Evolutionary conservation across 2,113 vertebrate genomes (phyloP), one percentile per base, ranked within the genome.

Genomic region (Setophaga petechia): DNA sequence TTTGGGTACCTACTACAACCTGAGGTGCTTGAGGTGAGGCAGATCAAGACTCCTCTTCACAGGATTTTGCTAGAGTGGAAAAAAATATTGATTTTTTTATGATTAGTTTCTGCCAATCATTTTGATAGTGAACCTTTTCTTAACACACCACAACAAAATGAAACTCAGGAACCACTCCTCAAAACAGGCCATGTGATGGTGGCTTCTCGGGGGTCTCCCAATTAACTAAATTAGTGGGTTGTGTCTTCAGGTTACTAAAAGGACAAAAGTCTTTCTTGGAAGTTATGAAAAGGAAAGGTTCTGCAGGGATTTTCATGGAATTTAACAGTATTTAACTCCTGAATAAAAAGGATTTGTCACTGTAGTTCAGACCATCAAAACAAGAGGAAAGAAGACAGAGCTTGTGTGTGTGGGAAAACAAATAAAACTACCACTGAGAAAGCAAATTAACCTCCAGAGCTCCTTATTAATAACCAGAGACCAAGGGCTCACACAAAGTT

Each of bases 121-220:
- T 90, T 68, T 55, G 47, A 54, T 24, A 63, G 22, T 6, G 22
- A 82, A 49, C 5, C 1, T 58, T 88, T 66, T 19, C 52, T 78
- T 78, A n/a, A 28, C 0, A 1, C 20, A 79, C 17, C 25, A 17
- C 9, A 20, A 9, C 28, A 67, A 62, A 85, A 74, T 0, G 0
- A 31, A 85, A 75, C 10, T 51, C 44, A 11, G 55, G 14, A 54
- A 22, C 19, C 14, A 20, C 9, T 11, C 28, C 6, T 51, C 66
- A 62, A 21, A 87, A 49, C 14, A 82, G 37, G 27, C 9, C 20
- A 9, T 2, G 4, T 5, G 23, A 47, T 18, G 5, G 12, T 49
- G n/a, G 7, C 49, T 41, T 24, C 1, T 17, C 22, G 8, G 23
- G 30, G 2, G 11, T 24, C 57, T 62, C 10, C 12, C 14, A 47